These are phyloP conservation scores for Raja brachyura DNA, from an alignment of 2,113 vertebrate species.

Conservation along the genomic window DNA sequence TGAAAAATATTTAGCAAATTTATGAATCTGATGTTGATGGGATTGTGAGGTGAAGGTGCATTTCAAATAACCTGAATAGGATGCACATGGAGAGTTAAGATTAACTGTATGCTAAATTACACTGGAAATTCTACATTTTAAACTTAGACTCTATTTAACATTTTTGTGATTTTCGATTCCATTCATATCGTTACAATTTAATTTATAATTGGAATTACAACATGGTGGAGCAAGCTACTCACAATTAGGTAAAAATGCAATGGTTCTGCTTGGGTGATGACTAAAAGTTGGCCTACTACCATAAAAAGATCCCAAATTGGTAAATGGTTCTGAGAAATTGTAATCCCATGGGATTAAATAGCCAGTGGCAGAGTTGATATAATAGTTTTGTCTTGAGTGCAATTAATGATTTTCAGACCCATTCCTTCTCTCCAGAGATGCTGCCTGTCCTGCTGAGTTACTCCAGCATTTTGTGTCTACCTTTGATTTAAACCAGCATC, in stretches of 20 bases:
- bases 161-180: not conserved
- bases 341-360: too few relatives aligned
- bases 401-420: not conserved
- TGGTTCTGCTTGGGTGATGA: not conserved
- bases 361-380: not conserved
- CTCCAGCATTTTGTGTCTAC: too few relatives aligned
- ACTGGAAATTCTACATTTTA: not conserved
- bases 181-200: not conserved
- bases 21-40: too few relatives aligned
- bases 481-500: too few relatives aligned
- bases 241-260: not conserved
- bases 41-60: too few relatives aligned
- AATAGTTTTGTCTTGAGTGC: not conserved
- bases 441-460: too few relatives aligned
- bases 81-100: not conserved
- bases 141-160: not conserved
- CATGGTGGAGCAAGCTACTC: not conserved
- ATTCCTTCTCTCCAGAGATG: too few relatives aligned
- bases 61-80: not conserved
- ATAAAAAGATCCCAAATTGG: not conserved
- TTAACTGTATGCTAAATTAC: not conserved
- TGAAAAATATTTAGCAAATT: not conserved
- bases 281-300: not conserved
- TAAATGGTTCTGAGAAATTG: too few relatives aligned
- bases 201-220: not conserved